These are phyloP conservation scores for Erannis defoliaria DNA, from an alignment of 2,888 invertebrate genomes.

Conservation along the genomic window DNA sequence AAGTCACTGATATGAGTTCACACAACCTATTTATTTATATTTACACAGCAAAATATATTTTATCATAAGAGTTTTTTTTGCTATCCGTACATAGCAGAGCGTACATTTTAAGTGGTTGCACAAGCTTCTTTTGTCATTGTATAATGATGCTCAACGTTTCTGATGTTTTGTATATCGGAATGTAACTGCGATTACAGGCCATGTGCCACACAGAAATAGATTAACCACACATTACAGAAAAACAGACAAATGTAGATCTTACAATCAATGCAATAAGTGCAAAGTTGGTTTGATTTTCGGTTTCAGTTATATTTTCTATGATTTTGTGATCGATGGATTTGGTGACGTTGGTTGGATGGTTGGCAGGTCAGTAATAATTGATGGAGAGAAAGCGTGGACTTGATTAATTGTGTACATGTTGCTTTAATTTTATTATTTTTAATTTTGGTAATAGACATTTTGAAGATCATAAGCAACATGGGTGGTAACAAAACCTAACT, in stretches of 20 bases:
- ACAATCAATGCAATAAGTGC: not conserved
- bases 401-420: conserved; percentile 52
- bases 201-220: conserved; percentile 39
- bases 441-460: not conserved
- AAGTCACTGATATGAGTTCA: too few relatives aligned
- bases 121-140: conserved; percentile 85
- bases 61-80: conserved; percentile 42
- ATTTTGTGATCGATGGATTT: conserved; percentile 61
- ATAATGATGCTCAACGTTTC: conserved; percentile 78
- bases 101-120: conserved; percentile 80
- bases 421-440: conserved; percentile 1
- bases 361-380: conserved; percentile 56
- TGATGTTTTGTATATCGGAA: conserved; percentile 81
- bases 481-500: too few relatives aligned
- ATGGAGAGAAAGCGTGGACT: conserved; percentile 55
- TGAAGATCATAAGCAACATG: not conserved
- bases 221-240: conserved; percentile 30
- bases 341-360: conserved; percentile 50
- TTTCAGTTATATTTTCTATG: not conserved
- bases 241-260: conserved; percentile 14
- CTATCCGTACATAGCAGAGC: conserved; percentile 66
- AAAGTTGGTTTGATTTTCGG: not conserved
- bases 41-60: not conserved
- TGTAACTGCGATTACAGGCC: conserved; percentile 72
- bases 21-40: too few relatives aligned